phyloP scores from a whole-genome alignment of 2,888 invertebrate species.

The Arge pagana region DNA sequence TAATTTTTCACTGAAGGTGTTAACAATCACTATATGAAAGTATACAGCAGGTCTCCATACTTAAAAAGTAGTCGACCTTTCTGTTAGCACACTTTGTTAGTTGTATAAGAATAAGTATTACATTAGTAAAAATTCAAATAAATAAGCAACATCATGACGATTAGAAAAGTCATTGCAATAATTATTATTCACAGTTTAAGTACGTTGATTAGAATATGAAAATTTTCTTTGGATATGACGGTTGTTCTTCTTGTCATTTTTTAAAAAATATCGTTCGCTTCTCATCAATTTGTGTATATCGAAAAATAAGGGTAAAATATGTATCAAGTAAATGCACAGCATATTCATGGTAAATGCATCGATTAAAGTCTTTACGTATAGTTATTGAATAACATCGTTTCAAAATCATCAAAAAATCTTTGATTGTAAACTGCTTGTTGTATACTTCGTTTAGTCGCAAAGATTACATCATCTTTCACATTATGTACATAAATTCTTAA shows the following conservation, averaged over 20 bases:
- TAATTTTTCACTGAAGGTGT: constrained; percentile 8
- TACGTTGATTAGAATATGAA: constrained; percentile 3
- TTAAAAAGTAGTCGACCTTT: background rate
- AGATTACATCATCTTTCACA: constrained; percentile 2
- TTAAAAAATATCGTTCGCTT: background rate
- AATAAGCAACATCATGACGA: constrained; percentile 13
- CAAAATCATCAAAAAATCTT: constrained; percentile 11
- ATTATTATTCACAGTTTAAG: constrained; percentile 7
- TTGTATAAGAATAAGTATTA: constrained; percentile 3
- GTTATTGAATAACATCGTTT: background rate
- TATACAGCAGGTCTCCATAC: constrained; percentile 6
- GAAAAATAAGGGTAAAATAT: background rate
- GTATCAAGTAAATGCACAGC: constrained; percentile 13
- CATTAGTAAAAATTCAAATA: constrained; percentile 19
- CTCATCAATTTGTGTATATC: background rate
- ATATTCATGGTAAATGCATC: constrained; percentile 3
- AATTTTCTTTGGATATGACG: background rate
- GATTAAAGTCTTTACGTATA: constrained; percentile 1
- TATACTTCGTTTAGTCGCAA: background rate
- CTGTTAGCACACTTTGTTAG: constrained; percentile 6
- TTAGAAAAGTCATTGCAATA: background rate
- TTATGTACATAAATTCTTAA: constrained; percentile 11
- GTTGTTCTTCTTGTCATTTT: background rate
- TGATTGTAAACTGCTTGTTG: background rate
- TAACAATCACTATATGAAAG: constrained; percentile 9